These are phyloP conservation scores for Delphinus delphis DNA, from an alignment of 2,113 vertebrate genomes.

Conservation along the genomic window DNA sequence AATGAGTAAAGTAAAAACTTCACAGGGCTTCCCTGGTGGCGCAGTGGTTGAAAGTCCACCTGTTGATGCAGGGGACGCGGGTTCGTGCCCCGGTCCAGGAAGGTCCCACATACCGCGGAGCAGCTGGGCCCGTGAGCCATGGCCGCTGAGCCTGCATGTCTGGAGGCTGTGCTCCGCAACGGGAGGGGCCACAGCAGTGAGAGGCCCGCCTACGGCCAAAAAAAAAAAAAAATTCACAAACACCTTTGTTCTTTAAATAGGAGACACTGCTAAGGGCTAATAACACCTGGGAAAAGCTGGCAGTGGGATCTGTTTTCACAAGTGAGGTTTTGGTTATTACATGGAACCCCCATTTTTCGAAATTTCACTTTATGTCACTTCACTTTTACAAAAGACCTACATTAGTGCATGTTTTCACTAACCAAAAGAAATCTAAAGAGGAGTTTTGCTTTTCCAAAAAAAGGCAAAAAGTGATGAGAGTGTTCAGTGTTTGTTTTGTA, in stretches of 20 bases:
- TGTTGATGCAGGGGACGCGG: too few relatives aligned
- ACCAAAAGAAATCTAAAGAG: not conserved
- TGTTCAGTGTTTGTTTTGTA: not conserved
- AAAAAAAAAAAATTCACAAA: not conserved
- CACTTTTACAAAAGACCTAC: not conserved
- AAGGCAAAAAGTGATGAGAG: not conserved
- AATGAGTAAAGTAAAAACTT: not conserved
- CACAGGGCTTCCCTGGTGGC: too few relatives aligned
- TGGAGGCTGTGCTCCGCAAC: too few relatives aligned
- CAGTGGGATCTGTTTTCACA: not conserved
- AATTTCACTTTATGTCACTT: not conserved
- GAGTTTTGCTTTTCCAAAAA: not conserved
- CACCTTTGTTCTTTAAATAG: not conserved
- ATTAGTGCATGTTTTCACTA: not conserved
- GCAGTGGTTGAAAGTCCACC: too few relatives aligned
- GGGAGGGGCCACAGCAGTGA: too few relatives aligned
- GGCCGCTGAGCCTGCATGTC: too few relatives aligned
- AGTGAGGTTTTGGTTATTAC: not conserved
- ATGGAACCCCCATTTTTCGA: rapidly evolving
- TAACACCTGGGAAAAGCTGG: not conserved
- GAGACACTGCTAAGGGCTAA: not conserved
- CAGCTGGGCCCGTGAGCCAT: too few relatives aligned
- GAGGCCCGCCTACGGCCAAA: too few relatives aligned
- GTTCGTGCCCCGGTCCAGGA: too few relatives aligned
- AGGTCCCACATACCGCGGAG: too few relatives aligned